Base-by-base conservation (phyloP, 2,113 vertebrate genomes). In the Lophotis ruficrista region DNA sequence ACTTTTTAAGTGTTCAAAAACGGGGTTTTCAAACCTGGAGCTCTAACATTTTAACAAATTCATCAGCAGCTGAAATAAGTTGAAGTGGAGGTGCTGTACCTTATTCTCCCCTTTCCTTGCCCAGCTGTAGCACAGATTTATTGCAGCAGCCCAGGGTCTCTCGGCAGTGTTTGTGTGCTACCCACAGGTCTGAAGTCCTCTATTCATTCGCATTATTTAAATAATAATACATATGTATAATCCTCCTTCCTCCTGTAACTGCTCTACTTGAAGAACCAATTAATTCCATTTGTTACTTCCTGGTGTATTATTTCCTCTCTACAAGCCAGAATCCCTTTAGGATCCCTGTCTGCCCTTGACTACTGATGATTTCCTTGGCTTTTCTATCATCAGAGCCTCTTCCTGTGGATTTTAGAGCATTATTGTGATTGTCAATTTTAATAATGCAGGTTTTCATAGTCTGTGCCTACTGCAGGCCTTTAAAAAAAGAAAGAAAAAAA, bases 221-320 rank as follows among this genome's bases (percentile, higher is more conserved):
- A 96, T 96, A 88, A 96, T 89, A 95, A 95, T 92, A 81, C 87
- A 93, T 89, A 96, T 78, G 70, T 94, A 94, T 96, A 96, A 95
- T 97, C 94, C 79, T 81, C 62, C 65, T 90, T 90, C 80, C 77
- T 96, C 51, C 82, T 93, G 79, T 94, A 94, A 95, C 87, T 95
- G 84, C 77, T 95, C 80, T 90, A 91, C 89, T 96, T 92, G 68
- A 87, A 92, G 90, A 97, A 91, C 71, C 81, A 95, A 95, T 95
- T 96, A 96, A 97, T 97, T 95, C 84, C 83, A 95, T 96, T 97
- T 95, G 86, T 96, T 91, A 94, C 73, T 96, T 97, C 90, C 91
- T 75, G 84, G 84, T 83, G 69, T 87, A 87, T 90, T 95, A 94
- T 93, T 95, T 91, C 91, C 95, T 96, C 88, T 96, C 80, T 92